Percentiles rank a stretch among this genome's conserved stretches.
Evolutionary conservation across 2,888 invertebrate species (phyloP).

Genomic region (Scelioninae gen. 2): DNA sequence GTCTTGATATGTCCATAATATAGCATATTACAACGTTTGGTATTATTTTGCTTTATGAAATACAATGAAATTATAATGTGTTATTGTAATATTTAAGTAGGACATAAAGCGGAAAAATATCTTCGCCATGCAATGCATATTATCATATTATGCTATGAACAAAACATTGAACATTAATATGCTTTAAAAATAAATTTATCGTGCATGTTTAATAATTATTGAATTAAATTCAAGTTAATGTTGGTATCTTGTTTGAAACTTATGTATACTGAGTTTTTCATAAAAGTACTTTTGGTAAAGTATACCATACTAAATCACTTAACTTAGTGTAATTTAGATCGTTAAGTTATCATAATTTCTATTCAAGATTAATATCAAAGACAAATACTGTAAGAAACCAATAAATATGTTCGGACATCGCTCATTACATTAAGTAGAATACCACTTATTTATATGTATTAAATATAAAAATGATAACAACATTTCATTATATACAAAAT

Average conservation of each 20-base stretch:
- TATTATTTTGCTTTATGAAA: constrained; percentile 15
- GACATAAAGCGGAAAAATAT: constrained; percentile 25
- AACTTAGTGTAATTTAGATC: not conserved
- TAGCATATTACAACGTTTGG: constrained; percentile 15
- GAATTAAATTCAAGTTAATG: no score
- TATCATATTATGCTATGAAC: constrained; percentile 14
- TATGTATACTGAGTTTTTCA: no score
- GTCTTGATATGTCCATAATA: constrained; percentile 18
- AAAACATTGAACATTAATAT: constrained; percentile 11
- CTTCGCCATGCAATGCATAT: constrained; percentile 19
- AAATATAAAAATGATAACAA: constrained; percentile 1
- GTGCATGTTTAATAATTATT: not conserved
- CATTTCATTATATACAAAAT: constrained; percentile 17
- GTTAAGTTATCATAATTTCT: constrained; percentile 1
- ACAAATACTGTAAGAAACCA: constrained; percentile 23
- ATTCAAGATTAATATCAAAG: not conserved
- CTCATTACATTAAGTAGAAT: constrained; percentile 2
- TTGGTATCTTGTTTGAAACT: no score
- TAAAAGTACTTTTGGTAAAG: no score
- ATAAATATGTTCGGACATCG: constrained; percentile 7
- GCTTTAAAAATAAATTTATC: constrained; percentile 13
- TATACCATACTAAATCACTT: no score
- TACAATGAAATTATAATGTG: constrained; percentile 13
- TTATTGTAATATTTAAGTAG: constrained; percentile 8
- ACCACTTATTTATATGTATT: constrained; percentile 5